Base-by-base conservation (phyloP, 2,797 vertebrate genomes). In the Cirrhinus molitorella region DNA sequence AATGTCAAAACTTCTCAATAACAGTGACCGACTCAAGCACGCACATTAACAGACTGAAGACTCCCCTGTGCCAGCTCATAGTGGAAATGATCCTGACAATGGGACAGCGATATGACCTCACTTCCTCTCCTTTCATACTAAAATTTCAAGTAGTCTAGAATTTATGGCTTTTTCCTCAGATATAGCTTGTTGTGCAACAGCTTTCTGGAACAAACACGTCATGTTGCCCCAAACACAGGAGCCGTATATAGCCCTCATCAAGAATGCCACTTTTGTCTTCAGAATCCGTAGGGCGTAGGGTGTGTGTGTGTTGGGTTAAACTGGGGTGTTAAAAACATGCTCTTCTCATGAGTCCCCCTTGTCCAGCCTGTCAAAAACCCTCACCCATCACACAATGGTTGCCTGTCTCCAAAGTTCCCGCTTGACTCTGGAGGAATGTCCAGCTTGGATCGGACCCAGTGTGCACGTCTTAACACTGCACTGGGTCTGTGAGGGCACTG, bases 361-460 rank as follows among this genome's bases (percentile, higher is more conserved):
- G 68, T 55, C 59, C 59, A 13, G 47, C 66, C 70, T 72, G 81
- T 76, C 23, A 45, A 31, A 67, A 70, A 67, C 53, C 73, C 40
- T 83, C 25, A 80, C 72, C 43, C 72, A 34, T 65, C 71, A 28
- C 68, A 88, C 81, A 88, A 87, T 85, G 67, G 79, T 53, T 7
- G 73, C 40, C 84, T 88, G 84, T 89, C 72, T 83, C 74, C 65
- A 67, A 40, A 86, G 53, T 71, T 85, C 79, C 66, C 53, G 53
- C 66, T 80, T 31, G 47, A 72, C 85, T 83, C 43, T 43, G 31
- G 34, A 85, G 83, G 85, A 85, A 88, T 88, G 85, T 89, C 81
- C 61, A 66, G 71, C 72, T 83, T 83, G 82, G 83, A 83, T 43
- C 14, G 28, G 59, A 59, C 73, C 70, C 79, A 81, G 63, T n/a